Evolutionary conservation across 2,797 vertebrate species (phyloP).

Genomic region (Yasuhikotakia modesta): DNA sequence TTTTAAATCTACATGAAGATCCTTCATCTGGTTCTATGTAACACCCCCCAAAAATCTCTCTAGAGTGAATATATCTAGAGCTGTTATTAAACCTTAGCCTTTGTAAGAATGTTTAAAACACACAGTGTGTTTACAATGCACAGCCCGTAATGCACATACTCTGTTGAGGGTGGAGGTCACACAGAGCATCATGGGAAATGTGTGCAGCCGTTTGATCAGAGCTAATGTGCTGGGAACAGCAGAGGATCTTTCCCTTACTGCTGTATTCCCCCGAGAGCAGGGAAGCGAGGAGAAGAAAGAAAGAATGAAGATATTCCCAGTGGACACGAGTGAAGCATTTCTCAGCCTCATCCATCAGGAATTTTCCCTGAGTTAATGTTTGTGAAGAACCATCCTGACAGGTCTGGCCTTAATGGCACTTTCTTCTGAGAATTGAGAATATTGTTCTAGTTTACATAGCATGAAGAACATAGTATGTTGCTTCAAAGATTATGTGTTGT

Average conservation of each 20-base stretch:
- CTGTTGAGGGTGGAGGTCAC: slow-evolving; percentile 55
- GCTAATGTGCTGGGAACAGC: slow-evolving; percentile 64
- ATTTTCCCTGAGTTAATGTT: slow-evolving; percentile 45
- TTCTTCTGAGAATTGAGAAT: slow-evolving; percentile 42
- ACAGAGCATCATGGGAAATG: slow-evolving; percentile 49
- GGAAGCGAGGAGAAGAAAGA: slow-evolving; percentile 38
- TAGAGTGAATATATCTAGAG: slow-evolving; percentile 60
- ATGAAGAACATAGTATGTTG: background rate
- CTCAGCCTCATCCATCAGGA: slow-evolving; percentile 76
- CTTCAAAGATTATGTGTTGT: slow-evolving; percentile 14
- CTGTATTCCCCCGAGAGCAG: slow-evolving; percentile 58
- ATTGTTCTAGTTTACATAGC: slow-evolving; percentile 42
- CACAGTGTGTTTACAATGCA: slow-evolving; percentile 58
- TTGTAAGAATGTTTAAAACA: slow-evolving; percentile 50
- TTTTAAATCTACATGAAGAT: too few species aligned
- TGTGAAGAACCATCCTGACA: slow-evolving; percentile 39
- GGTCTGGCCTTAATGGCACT: slow-evolving; percentile 43
- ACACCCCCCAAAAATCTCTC: background rate
- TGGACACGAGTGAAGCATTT: slow-evolving; percentile 66
- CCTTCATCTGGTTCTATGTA: too few species aligned
- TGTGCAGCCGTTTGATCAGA: slow-evolving; percentile 58
- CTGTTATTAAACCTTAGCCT: slow-evolving; percentile 53
- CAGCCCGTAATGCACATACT: slow-evolving; percentile 61
- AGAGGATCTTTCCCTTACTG: slow-evolving; percentile 61
- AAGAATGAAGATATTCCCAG: slow-evolving; percentile 66